Evolutionary conservation across 2,113 vertebrate genomes (phyloP).

Genomic region (Pica pica): DNA sequence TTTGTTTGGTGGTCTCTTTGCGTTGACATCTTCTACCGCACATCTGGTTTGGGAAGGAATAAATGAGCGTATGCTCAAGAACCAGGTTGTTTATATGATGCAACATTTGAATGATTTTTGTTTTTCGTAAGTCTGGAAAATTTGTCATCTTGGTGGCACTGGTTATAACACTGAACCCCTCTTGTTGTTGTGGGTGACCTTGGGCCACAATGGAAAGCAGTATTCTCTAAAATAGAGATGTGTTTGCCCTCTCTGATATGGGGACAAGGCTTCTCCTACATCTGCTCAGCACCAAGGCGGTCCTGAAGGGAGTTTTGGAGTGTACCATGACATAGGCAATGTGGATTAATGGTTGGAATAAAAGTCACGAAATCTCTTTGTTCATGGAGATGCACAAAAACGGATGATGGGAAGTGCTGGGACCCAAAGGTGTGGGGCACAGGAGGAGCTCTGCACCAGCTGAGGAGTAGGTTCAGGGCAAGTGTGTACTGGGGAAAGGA

Average conservation of each 20-base stretch:
- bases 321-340: accelerated
- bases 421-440: accelerated
- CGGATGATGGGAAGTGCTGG: neutral
- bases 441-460: neutral
- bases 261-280: neutral
- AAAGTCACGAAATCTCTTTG: accelerated
- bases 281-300: neutral
- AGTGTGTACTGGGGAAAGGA: neutral
- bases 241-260: neutral
- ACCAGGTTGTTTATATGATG: conserved; percentile 15
- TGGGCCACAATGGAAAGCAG: neutral
- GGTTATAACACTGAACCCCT: neutral
- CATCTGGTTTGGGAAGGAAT: conserved; percentile 13
- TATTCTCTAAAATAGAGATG: neutral
- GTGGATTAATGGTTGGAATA: neutral
- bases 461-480: neutral
- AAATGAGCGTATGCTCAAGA: neutral
- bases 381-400: accelerated
- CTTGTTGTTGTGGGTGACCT: neutral
- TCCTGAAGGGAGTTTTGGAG: neutral
- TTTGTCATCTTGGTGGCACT: neutral
- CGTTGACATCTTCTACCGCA: neutral
- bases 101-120: conserved; percentile 15
- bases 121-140: neutral
- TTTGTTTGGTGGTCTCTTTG: conserved; percentile 7